Evolutionary conservation across 2,888 invertebrate species (phyloP).

Genomic region (Luperina nickerlii): DNA sequence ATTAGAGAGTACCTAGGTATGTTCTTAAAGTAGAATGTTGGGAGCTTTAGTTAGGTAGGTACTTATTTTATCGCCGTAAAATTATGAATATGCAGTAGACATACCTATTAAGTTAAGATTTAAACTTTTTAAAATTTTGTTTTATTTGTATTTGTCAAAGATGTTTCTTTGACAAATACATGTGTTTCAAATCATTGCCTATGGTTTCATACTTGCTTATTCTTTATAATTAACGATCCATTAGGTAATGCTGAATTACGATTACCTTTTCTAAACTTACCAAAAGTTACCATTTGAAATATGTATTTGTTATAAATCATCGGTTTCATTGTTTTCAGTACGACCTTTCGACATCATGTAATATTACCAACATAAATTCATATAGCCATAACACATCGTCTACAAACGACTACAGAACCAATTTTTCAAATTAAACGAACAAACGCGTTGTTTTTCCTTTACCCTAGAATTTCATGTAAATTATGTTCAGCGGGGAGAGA

Average conservation of each 20-base stretch:
- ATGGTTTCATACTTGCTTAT: not conserved
- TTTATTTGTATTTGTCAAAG: no score
- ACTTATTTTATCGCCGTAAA: not conserved
- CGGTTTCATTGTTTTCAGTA: not conserved
- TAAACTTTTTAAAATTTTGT: no score
- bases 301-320: not conserved
- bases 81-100: not conserved
- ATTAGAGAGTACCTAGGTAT: no score
- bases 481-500: conserved; percentile 50
- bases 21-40: not conserved
- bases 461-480: conserved; percentile 64
- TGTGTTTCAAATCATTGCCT: not conserved
- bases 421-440: conserved; percentile 58
- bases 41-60: not conserved
- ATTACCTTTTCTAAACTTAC: not conserved
- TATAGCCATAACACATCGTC: not conserved
- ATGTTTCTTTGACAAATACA: no score
- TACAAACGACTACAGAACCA: conserved; percentile 52
- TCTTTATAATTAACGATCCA: not conserved
- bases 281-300: not conserved
- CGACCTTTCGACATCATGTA: not conserved
- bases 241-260: not conserved
- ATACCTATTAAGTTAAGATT: not conserved
- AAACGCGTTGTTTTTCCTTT: conserved; percentile 54
- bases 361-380: conserved; percentile 3